phyloP scores from a whole-genome alignment of 1,140 invertebrate species.

The Drosophila guanche region DNA sequence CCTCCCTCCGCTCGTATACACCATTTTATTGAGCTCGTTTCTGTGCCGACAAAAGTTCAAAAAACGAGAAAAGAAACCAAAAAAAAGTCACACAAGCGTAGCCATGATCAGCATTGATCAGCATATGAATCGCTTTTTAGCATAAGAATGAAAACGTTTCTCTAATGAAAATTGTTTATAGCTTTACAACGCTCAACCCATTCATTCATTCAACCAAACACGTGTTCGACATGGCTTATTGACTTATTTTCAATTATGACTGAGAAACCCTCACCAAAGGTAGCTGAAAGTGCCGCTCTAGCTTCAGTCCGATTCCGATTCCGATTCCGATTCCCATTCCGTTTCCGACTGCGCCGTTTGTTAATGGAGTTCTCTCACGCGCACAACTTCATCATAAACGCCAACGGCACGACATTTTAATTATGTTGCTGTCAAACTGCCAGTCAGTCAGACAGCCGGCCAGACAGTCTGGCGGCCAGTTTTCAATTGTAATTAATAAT shows the following conservation, averaged over 20 bases:
- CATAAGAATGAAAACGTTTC: constrained; percentile 79
- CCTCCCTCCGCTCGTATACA: neutral
- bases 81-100: constrained; percentile 12
- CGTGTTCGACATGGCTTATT: constrained; percentile 68
- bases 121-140: constrained; percentile 77
- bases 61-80: constrained; percentile 42
- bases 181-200: constrained; percentile 49
- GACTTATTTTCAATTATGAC: constrained; percentile 46
- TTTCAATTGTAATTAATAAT: constrained; percentile 81
- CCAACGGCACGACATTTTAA: constrained; percentile 75
- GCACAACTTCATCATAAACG: constrained; percentile 47
- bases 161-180: constrained; percentile 70
- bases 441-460: neutral
- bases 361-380: constrained; percentile 68
- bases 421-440: constrained; percentile 75
- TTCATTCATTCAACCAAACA: constrained; percentile 67
- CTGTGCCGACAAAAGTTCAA: constrained; percentile 70
- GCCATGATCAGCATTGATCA: constrained; percentile 62
- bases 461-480: constrained; percentile 28
- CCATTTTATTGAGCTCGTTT: constrained; percentile 4
- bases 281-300: constrained; percentile 27
- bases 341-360: constrained; percentile 51
- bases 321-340: constrained; percentile 12
- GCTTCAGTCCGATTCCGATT: constrained; percentile 26
- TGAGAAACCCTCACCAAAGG: neutral